These are phyloP conservation scores for Hirtodrosophila trivittata DNA, from an alignment of 2,888 invertebrate genomes.

Conservation along the genomic window DNA sequence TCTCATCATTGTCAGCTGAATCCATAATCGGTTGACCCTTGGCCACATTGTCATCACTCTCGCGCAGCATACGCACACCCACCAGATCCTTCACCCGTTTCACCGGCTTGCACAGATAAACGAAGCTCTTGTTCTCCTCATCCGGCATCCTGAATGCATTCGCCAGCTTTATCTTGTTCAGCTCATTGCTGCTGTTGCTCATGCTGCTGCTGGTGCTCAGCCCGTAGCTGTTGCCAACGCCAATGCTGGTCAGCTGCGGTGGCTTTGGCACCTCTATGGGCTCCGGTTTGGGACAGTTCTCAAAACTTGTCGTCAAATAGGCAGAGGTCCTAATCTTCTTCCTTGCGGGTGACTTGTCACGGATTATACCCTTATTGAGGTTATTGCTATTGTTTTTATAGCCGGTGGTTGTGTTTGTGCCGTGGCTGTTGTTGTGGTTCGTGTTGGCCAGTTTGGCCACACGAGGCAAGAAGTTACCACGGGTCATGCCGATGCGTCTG, in stretches of 20 bases:
- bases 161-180: slow-evolving; percentile 27
- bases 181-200: slow-evolving; percentile 27
- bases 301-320: not conserved
- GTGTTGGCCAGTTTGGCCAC: slow-evolving; percentile 27
- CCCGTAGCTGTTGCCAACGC: slow-evolving; percentile 1
- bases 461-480: slow-evolving; percentile 50
- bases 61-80: slow-evolving; percentile 47
- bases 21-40: slow-evolving; percentile 25
- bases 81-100: slow-evolving; percentile 56
- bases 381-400: not conserved
- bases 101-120: slow-evolving; percentile 59
- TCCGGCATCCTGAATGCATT: slow-evolving; percentile 34
- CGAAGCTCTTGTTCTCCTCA: slow-evolving; percentile 57
- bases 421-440: slow-evolving; percentile 3
- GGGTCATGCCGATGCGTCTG: not conserved
- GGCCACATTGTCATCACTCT: slow-evolving; percentile 42
- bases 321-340: not conserved
- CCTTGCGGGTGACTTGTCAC: slow-evolving; percentile 18
- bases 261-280: not conserved
- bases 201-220: slow-evolving; percentile 15
- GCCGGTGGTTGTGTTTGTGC: not conserved
- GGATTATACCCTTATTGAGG: not conserved
- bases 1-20: not conserved
- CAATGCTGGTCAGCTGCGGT: not conserved
- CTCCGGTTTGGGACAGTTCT: not conserved